A percentile compares a stretch with the other conserved stretches of the same genome.
Conservation (phyloP, 2,888 invertebrate species). For the Eupeodes luniger region DNA sequence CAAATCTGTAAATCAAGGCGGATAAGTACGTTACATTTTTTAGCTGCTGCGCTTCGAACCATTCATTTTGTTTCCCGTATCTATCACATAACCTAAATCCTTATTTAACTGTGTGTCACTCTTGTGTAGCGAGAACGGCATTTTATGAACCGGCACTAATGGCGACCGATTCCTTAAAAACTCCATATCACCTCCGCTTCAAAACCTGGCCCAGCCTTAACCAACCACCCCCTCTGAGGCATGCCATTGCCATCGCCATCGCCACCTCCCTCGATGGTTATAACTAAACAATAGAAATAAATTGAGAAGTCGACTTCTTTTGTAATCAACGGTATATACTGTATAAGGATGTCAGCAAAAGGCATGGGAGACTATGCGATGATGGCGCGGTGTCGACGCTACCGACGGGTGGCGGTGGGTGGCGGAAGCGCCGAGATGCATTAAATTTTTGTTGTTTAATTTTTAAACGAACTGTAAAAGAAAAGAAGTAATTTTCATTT, state of each 20-base stretch:
- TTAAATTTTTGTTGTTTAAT: constrained; percentile 47
- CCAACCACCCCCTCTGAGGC: neutral
- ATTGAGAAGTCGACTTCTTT: constrained; percentile 57
- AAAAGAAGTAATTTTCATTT: constrained; percentile 65
- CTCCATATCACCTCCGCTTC: neutral
- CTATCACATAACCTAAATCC: constrained; percentile 53
- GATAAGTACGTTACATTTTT: constrained; percentile 37
- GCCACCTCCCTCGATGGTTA: neutral
- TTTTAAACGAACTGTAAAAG: constrained; percentile 70
- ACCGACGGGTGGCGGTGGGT: neutral
- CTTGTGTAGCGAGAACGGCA: constrained; percentile 55
- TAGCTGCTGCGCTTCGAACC: constrained; percentile 6
- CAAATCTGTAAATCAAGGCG: constrained; percentile 64
- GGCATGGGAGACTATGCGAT: neutral
- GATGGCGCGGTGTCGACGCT: no score
- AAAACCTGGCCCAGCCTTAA: neutral
- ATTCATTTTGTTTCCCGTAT: constrained; percentile 15
- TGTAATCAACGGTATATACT: constrained; percentile 53
- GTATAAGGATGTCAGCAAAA: constrained; percentile 15
- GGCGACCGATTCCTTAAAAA: constrained; percentile 54
- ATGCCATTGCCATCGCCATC: neutral
- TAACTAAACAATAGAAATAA: constrained; percentile 58
- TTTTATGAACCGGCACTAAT: constrained; percentile 73
- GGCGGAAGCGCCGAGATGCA: neutral
- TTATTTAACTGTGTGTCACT: constrained; percentile 65